phyloP scores from a whole-genome alignment of 1,140 invertebrate species.

The Pararge aegeria region DNA sequence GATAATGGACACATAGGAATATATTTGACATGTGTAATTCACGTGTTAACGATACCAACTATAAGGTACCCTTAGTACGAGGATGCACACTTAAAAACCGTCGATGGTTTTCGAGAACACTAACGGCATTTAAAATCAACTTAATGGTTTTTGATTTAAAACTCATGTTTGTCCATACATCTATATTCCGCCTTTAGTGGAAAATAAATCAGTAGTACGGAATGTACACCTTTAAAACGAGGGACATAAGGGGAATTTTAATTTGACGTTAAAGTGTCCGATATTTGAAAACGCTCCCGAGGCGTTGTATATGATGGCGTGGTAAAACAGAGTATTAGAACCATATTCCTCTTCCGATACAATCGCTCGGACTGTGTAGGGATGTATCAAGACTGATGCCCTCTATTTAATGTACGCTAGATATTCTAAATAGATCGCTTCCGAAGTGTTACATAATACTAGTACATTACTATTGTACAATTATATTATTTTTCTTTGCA shows the following conservation, averaged over 20 bases:
- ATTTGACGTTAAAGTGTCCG: not conserved
- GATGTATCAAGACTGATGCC: conserved; percentile 38
- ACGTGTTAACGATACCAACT: no score
- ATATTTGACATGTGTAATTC: no score
- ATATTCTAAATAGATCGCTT: conserved; percentile 30
- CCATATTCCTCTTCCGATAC: conserved; percentile 1
- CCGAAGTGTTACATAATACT: conserved; percentile 19
- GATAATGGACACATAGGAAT: no score
- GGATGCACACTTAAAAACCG: no score
- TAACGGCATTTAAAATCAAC: no score
- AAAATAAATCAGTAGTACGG: no score
- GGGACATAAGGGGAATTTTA: not conserved
- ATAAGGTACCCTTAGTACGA: no score
- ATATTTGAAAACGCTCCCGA: not conserved
- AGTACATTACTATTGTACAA: conserved; percentile 30
- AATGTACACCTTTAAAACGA: no score
- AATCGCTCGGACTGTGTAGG: conserved; percentile 10
- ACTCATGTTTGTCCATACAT: no score
- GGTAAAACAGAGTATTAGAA: conserved; percentile 9
- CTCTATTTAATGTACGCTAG: conserved; percentile 37
- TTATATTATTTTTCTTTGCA: conserved; percentile 33
- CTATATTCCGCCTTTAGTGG: no score
- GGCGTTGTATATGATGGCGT: not conserved
- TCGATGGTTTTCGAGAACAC: no score
- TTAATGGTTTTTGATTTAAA: no score